Conservation (phyloP, 2,797 vertebrate species). For the Pseudotriccus pelzelni region DNA sequence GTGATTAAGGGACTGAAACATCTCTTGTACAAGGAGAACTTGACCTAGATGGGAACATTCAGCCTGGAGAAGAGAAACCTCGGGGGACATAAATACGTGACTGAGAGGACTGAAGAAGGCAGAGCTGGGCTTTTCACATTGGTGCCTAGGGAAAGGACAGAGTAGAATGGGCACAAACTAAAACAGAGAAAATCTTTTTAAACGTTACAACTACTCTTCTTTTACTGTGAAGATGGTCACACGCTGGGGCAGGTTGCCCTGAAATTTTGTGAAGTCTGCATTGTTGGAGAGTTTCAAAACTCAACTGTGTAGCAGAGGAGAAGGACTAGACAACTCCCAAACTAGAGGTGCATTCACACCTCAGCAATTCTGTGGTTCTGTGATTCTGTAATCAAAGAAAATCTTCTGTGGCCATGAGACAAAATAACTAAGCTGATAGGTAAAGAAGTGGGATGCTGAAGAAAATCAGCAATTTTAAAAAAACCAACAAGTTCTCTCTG, state of each 20-base stretch:
- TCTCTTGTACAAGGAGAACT: neutral
- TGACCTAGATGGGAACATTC: neutral
- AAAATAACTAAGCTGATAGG: neutral
- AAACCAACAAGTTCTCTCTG: neutral
- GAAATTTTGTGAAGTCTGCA: neutral
- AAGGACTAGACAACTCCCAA: neutral
- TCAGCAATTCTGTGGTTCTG: neutral
- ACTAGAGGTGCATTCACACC: neutral
- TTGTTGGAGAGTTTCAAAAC: neutral
- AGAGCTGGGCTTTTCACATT: neutral
- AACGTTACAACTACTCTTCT: neutral
- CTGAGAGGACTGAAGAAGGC: neutral
- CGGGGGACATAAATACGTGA: neutral
- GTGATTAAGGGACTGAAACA: neutral
- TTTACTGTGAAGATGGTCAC: fast-evolving
- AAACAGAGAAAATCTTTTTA: neutral
- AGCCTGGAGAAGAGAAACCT: neutral
- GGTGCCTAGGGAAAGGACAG: neutral
- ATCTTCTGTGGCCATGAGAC: neutral
- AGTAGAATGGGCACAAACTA: neutral
- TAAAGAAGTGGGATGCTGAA: neutral
- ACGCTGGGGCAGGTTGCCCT: neutral
- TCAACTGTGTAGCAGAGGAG: neutral
- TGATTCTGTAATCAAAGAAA: neutral
- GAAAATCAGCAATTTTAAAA: neutral